Percentiles rank a stretch among this genome's conserved stretches.
phyloP scores from a whole-genome alignment of 2,888 invertebrate species.

The Clepsis dumicolana region DNA sequence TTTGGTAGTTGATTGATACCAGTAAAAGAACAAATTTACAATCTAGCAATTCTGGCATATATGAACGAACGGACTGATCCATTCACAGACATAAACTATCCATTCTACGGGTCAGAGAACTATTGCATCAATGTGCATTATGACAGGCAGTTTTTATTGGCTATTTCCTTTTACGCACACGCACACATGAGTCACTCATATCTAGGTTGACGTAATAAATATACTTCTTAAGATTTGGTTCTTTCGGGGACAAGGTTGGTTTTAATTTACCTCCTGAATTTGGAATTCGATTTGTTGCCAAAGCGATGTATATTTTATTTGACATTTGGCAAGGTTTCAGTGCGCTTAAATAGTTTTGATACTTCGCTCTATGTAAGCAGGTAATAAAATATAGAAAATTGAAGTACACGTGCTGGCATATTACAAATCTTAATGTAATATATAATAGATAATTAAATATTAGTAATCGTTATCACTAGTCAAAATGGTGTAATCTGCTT shows the following conservation, averaged over 20 bases:
- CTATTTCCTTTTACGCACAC: constrained; percentile 29
- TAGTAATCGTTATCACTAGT: not conserved
- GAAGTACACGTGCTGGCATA: not conserved
- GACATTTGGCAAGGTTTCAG: constrained; percentile 8
- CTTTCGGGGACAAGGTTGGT: constrained; percentile 27
- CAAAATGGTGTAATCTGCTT: not conserved
- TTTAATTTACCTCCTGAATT: constrained; percentile 30
- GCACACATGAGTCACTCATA: constrained; percentile 18
- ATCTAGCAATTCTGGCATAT: constrained; percentile 8
- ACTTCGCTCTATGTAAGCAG: constrained; percentile 11
- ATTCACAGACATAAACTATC: no score
- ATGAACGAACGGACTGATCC: not conserved
- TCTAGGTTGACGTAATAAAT: not conserved
- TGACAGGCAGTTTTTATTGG: constrained; percentile 27
- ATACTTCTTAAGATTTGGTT: not conserved
- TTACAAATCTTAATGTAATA: not conserved
- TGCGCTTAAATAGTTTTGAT: constrained; percentile 17
- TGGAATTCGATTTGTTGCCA: constrained; percentile 25
- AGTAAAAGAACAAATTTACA: constrained; percentile 10
- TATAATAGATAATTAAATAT: constrained; percentile 1
- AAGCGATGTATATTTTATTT: not conserved
- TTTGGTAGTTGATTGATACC: not conserved
- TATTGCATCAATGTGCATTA: constrained; percentile 29
- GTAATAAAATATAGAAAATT: not conserved
- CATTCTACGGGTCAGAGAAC: constrained; percentile 15